A percentile compares a stretch with the other conserved stretches of the same genome.
Evolutionary conservation across 2,888 invertebrate genomes (phyloP).

Genomic region (Cataglyphis rosenhaueri): DNA sequence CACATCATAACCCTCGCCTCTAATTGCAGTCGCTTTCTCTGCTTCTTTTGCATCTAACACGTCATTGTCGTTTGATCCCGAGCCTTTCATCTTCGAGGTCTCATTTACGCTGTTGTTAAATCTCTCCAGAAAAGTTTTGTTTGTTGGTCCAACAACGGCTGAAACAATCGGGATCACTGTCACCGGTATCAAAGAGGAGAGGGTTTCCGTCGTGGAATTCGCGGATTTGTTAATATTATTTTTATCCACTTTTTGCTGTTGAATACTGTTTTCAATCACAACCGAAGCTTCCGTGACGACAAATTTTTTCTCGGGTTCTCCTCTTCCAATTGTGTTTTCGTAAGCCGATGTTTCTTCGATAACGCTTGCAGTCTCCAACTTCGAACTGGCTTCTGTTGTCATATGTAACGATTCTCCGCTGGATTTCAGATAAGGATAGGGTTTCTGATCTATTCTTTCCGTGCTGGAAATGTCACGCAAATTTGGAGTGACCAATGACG

Average conservation of each 20-base stretch:
- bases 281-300: conserved; percentile 77
- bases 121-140: conserved; percentile 35
- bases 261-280: conserved; percentile 79
- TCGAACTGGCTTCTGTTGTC: conserved; percentile 41
- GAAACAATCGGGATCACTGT: conserved; percentile 29
- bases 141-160: conserved; percentile 35
- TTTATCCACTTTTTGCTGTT: conserved; percentile 76
- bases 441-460: conserved; percentile 66
- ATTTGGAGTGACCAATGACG: background rate
- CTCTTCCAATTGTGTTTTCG: conserved; percentile 79
- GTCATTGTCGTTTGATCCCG: conserved; percentile 57
- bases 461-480: conserved; percentile 7
- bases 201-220: conserved; percentile 44
- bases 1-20: conserved; percentile 68
- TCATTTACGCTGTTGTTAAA: conserved; percentile 16
- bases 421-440: conserved; percentile 77
- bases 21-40: conserved; percentile 53
- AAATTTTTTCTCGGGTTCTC: conserved; percentile 70
- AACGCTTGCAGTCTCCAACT: conserved; percentile 7
- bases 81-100: conserved; percentile 20
- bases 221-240: conserved; percentile 66
- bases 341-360: conserved; percentile 75
- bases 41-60: conserved; percentile 56
- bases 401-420: conserved; percentile 34
- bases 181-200: conserved; percentile 19